A percentile compares a stretch with the other conserved stretches of the same genome.
phyloP scores from a whole-genome alignment of 2,113 vertebrate species.

The Taxidea taxus region DNA sequence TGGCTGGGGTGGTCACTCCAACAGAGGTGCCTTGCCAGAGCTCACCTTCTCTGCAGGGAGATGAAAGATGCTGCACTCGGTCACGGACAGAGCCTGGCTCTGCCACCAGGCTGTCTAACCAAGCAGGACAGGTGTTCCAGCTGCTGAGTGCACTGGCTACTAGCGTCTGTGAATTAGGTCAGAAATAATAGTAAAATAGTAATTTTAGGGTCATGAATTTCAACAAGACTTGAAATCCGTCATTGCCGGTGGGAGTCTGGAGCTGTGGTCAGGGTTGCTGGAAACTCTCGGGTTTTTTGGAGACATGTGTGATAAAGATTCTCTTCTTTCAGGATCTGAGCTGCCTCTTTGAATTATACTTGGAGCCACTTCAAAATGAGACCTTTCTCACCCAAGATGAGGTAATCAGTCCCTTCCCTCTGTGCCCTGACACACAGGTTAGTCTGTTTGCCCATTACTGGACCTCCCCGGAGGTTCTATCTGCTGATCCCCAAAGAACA shows the following conservation, averaged over 20 bases:
- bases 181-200: background rate
- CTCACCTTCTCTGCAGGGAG: background rate
- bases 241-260: background rate
- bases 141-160: fast-evolving
- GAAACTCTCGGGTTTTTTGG: background rate
- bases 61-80: background rate
- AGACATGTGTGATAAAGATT: background rate
- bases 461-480: fast-evolving
- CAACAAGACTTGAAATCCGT: background rate
- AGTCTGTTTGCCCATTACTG: background rate
- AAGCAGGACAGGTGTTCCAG: fast-evolving
- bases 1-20: background rate
- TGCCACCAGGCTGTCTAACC: too few species aligned
- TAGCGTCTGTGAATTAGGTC: background rate
- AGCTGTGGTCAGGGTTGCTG: background rate
- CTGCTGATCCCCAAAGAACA: background rate
- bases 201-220: background rate
- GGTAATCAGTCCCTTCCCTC: conserved; percentile 81
- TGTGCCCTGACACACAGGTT: fast-evolving
- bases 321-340: conserved; percentile 88
- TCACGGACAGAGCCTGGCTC: background rate
- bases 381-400: conserved; percentile 96
- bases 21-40: background rate
- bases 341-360: conserved; percentile 94
- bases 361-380: conserved; percentile 96